Base-by-base conservation (phyloP, 2,113 vertebrate species). In the Pseudorhombus dupliciocellatus region DNA sequence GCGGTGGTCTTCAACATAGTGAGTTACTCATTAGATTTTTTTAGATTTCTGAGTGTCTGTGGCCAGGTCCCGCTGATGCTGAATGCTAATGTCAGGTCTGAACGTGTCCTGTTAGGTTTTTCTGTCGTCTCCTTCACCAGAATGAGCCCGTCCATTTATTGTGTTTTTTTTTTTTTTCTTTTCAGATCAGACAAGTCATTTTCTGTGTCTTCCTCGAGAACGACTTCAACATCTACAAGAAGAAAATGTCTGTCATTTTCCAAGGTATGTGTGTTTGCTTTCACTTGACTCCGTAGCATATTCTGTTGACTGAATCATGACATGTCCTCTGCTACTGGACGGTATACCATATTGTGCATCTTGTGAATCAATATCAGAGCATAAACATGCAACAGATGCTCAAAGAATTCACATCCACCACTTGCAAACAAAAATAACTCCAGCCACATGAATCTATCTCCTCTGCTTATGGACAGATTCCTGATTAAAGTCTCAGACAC, bases 181-280 rank as follows among this genome's bases (percentile, higher is more conserved):
- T 89, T 56, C 94, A 99, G 98, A 94, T 98, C 86, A 95, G 95
- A 85, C 96, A 96, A 55, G 91, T 99, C 91, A 97, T 99, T 92
- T 98, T 99, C 93, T 99, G 98, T 1, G 96, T 99, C 89, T 99
- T 99, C 92, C 94, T 99, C 79, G 98, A 99, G 87, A 93, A 95
- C 8, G 97, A 99, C 89, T 98, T 94, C 90, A 93, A 94, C 92
- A 99, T 99, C 93, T 99, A 98, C 94, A 97, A 95, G 92, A 96
- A 96, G 90, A 98, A 97, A 94, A 96, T 99, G 96, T 90, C 92
- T 1, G 89, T 94, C 26, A 91, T 95, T 85, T 99, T 99, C 88
- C 83, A 92, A 93, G 97, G 97, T 99, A 93, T 50, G 74, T 75
- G 21, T 64, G 3, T 70, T 78, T 53, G 30, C 24, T 73, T 31